Base-by-base conservation (phyloP, 2,888 invertebrate species). In the Mesodorylaimus sp. region DNA sequence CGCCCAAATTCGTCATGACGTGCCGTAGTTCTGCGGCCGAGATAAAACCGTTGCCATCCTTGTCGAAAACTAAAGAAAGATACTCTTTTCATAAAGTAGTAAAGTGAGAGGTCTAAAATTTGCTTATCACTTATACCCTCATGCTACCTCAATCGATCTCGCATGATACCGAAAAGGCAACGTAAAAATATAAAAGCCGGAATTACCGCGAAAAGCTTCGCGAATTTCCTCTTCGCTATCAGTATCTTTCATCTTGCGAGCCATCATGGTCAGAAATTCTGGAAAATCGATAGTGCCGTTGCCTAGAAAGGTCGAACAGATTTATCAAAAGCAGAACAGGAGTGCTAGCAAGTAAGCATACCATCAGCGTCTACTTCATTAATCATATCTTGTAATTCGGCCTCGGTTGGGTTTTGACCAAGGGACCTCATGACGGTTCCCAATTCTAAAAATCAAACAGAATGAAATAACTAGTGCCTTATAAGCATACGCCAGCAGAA, bases 251-350 rank as follows among this genome's bases (percentile, higher is more conserved):
- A 95, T 93, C 79, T 95, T 97, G 69, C 93, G 81, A 67, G 95
- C 95, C 95, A 97, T 97, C 93, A 97, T 95, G 70, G 93, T 93
- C 67, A 97, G 79, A 78, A 97, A 97, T 76, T 97, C 95, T 64
- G 93, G 93, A 75, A 97, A 97, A 76, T 97, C 95, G 74, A 97
- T 95, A 71, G 93, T 95, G 68, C 95, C 95, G 74, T 95, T 95
- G 68, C 91, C 93, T 93, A 70, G 27, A 68, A 65, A 50, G 50
- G 24, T 50, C 23, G 5, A 48, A n/a, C n/a, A n/a, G n/a, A n/a
- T n/a, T n/a, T n/a, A n/a, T n/a, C n/a, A n/a, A n/a, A n/a, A n/a
- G n/a, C n/a, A n/a, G n/a, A n/a, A n/a, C n/a, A n/a, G n/a, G n/a
- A n/a, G n/a, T n/a, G n/a, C n/a, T n/a, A n/a, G n/a, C n/a, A n/a